Evolutionary conservation across 1,140 invertebrate genomes (phyloP).

Genomic region (Calliphora vicina): DNA sequence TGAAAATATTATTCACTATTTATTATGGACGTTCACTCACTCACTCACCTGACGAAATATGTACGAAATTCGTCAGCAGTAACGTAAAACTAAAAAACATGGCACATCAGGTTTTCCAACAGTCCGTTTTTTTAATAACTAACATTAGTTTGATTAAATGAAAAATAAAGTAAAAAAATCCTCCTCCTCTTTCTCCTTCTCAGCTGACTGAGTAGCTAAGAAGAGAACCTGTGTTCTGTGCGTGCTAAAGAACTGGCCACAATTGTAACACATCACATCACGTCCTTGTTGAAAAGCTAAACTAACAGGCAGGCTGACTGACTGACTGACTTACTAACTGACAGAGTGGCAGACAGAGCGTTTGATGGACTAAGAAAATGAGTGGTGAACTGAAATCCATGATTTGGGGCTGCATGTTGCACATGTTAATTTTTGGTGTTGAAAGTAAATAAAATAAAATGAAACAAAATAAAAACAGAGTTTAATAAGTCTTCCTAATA

Average conservation of each 20-base stretch:
- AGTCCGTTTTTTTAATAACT: slow-evolving; percentile 10
- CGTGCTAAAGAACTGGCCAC: background rate
- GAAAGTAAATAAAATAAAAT: background rate
- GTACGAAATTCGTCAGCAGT: background rate
- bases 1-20: background rate
- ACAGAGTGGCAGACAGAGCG: no score
- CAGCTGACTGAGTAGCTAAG: background rate
- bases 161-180: slow-evolving; percentile 10
- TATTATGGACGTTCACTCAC: background rate
- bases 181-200: background rate
- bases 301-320: background rate
- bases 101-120: background rate
- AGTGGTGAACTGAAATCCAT: background rate
- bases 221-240: background rate
- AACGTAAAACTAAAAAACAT: background rate
- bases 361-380: background rate
- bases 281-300: background rate
- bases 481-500: background rate
- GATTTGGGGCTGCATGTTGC: background rate
- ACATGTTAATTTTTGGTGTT: background rate
- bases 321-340: background rate
- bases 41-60: background rate
- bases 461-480: background rate
- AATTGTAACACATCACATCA: background rate
- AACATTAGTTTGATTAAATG: slow-evolving; percentile 34